Conservation (phyloP, 2,797 vertebrate species). For the Galagoides demidoff region DNA sequence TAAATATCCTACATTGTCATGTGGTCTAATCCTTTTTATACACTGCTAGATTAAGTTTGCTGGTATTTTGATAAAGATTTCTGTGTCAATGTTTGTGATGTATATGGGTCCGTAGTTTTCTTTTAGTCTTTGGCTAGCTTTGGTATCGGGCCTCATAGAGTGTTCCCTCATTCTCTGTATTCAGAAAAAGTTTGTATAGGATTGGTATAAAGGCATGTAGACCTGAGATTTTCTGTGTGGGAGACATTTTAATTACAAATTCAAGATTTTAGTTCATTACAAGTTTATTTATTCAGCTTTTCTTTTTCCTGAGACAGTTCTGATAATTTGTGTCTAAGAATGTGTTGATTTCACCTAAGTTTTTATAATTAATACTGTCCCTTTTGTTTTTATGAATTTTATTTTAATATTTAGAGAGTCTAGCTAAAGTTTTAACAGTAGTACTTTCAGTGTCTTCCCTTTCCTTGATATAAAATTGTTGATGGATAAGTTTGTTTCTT, state of each 20-base stretch:
- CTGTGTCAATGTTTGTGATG: not conserved
- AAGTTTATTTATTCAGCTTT: constrained; percentile 23
- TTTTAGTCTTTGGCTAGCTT: constrained; percentile 36
- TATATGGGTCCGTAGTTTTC: not conserved
- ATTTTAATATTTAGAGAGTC: not conserved
- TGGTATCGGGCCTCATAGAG: not conserved
- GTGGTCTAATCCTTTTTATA: not conserved
- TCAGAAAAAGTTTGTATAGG: constrained; percentile 20
- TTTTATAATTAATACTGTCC: constrained; percentile 8
- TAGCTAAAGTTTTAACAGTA: constrained; percentile 16
- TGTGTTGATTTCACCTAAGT: constrained; percentile 10
- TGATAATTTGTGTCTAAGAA: constrained; percentile 28
- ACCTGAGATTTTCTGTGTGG: constrained; percentile 12
- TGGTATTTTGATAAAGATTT: constrained; percentile 30
- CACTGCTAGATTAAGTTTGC: not conserved
- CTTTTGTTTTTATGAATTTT: not conserved
- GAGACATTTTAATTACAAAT: constrained; percentile 17
- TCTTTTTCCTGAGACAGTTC: constrained; percentile 53
- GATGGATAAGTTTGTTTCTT: not conserved
- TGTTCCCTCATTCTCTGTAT: constrained; percentile 16
- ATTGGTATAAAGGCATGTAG: not conserved
- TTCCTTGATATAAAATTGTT: not conserved
- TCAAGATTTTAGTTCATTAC: not conserved
- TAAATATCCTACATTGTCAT: not conserved
- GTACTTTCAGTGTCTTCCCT: not conserved